These are phyloP conservation scores for Lordiphosa mommai DNA, from an alignment of 1,140 invertebrate species.

Conservation along the genomic window DNA sequence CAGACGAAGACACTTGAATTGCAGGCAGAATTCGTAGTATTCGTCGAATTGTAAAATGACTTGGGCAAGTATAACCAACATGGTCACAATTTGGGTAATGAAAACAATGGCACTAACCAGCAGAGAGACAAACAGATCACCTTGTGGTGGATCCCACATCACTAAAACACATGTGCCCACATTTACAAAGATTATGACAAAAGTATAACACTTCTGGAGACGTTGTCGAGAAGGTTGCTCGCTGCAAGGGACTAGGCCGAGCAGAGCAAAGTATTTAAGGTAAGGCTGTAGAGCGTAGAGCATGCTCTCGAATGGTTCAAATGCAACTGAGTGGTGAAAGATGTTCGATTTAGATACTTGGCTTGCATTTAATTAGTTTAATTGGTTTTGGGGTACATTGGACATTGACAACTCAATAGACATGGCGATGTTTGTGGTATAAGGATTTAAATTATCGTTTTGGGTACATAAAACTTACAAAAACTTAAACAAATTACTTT, in stretches of 20 bases:
- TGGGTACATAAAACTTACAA: too few species aligned
- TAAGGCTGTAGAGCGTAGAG: constrained; percentile 38
- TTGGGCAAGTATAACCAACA: constrained; percentile 41
- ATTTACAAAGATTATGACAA: constrained; percentile 21
- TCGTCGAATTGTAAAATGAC: constrained; percentile 30
- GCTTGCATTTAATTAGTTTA: too few species aligned
- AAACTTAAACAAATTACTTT: too few species aligned
- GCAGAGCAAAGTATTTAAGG: constrained; percentile 48
- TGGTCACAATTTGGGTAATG: constrained; percentile 32
- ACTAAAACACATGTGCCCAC: constrained; percentile 3
- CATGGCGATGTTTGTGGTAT: too few species aligned
- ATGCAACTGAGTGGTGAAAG: neutral
- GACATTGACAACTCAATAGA: too few species aligned
- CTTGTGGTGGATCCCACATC: neutral
- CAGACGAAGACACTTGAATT: constrained; percentile 20
- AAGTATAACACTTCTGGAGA: constrained; percentile 34
- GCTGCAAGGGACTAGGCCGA: constrained; percentile 49
- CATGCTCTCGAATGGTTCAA: constrained; percentile 18
- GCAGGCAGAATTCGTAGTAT: constrained; percentile 36
- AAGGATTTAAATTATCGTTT: too few species aligned
- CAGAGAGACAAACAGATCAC: constrained; percentile 23
- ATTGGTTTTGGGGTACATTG: too few species aligned
- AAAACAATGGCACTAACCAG: constrained; percentile 54
- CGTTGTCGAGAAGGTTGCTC: constrained; percentile 8
- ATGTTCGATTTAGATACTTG: too few species aligned